phyloP scores from a whole-genome alignment of 2,797 vertebrate genomes.

The Rhincodon typus region DNA sequence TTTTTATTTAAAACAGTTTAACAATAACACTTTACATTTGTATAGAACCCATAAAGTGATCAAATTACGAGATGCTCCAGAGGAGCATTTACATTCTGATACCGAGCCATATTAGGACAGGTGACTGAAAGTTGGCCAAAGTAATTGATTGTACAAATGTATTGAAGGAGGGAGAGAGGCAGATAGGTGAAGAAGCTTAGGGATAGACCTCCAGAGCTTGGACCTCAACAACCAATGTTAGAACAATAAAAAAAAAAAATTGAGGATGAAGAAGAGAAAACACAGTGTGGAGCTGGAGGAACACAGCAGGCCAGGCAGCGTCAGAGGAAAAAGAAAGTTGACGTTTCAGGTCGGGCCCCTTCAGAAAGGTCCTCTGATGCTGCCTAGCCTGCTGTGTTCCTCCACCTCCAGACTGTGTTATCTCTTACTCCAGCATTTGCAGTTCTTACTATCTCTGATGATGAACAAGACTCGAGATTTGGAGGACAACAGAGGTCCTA shows the following conservation, averaged over 20 bases:
- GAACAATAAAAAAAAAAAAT: background rate
- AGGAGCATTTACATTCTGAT: background rate
- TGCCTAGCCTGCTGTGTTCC: too few relatives aligned
- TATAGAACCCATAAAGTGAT: background rate
- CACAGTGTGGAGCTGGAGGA: background rate
- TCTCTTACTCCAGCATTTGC: too few relatives aligned
- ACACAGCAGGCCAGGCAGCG: background rate
- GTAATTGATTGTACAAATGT: background rate
- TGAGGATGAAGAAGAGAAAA: background rate
- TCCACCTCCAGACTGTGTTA: too few relatives aligned
- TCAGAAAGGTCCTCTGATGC: too few relatives aligned
- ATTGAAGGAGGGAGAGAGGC: background rate
- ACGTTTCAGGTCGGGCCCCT: too few relatives aligned
- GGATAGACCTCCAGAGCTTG: background rate
- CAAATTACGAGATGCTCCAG: background rate
- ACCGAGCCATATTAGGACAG: background rate
- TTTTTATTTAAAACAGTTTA: background rate
- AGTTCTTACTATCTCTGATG: too few relatives aligned
- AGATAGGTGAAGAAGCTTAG: background rate
- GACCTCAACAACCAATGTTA: background rate
- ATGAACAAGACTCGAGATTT: background rate
- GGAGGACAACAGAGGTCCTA: background rate
- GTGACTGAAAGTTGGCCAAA: background rate
- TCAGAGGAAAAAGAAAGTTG: too few relatives aligned
- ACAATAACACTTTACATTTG: background rate